Base-by-base conservation (phyloP, 2,797 vertebrate genomes). In the Brachyalestes nurse region DNA sequence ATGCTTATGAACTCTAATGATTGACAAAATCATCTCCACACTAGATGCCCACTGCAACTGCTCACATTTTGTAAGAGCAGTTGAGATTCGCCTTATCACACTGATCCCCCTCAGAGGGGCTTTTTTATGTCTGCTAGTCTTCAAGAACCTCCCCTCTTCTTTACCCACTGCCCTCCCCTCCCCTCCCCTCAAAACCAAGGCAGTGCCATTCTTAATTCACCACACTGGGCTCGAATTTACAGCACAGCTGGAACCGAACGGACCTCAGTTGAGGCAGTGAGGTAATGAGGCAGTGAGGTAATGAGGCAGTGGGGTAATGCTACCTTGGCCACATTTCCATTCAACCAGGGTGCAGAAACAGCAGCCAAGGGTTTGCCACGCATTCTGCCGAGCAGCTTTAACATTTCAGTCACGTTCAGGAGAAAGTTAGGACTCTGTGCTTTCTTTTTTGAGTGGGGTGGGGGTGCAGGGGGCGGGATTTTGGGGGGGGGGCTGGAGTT, bases 361-460 rank as follows among this genome's bases (percentile, higher is more conserved):
- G 45, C 67, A 70, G 45, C 67, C 45, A 70, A 51, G 47, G 57
- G 40, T 66, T 57, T 42, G 60, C 51, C 51, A 72, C 66, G 77
- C 77, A 38, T 45, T 66, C 51, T 23, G 62, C 38, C 17, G 86
- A 78, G 80, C 7, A 38, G 21, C 75, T 89, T 94, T 93, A 91
- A 91, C 84, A 95, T 93, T 90, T 88, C 90, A 74, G 89, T 93
- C 93, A 95, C 93, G 93, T 95, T 87, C 86, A 55, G 84, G 76
- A 87, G 89, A 93, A 94, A 95, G 93, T 94, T 95, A 89, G 93
- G 84, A 88, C 90, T 93, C 82, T 76, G 89, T 82, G 87, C 85
- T 81, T 28, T 28, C 28, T 28, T 28, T 28, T 28, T 28, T 28
- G 28, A 28, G 28, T 28, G 28, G 28, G 28, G 28, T 28, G 28